Base-by-base conservation (phyloP, 2,888 invertebrate genomes). In the Drosophila monieri region DNA sequence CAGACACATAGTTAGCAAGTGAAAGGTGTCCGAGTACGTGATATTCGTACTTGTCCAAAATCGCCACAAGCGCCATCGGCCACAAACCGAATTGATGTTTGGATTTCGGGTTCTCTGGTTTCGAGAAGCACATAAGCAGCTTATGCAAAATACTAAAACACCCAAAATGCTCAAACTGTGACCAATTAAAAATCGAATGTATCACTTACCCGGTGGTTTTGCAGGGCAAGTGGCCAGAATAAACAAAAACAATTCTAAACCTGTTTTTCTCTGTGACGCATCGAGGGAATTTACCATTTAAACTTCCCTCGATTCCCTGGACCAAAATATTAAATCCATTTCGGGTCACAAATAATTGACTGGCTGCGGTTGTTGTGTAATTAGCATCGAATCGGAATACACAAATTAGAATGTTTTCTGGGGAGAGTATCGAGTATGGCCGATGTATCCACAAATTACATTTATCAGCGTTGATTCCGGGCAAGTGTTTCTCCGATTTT, bases 21-120 rank as follows among this genome's bases (percentile, higher is more conserved):
- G 80, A 81, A 85, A 77, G 80, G 85, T 65, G 46, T 44, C 32
- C 27, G 62, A 83, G 75, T 56, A 51, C 70, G 47, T 41, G 54
- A 59, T 21, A 25, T 21, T 21, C 51, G 48, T 41, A 70, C 65
- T 66, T 57, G 35, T 15, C 35, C 52, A 60, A 60, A 54, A 65
- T 35, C 37, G 66, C 78, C 64, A 59, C 49, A 57, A 54, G 69
- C 65, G 23, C 53, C 64, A 47, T 47, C 14, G 37, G n/a, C 37
- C 6, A 14, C 48, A 12, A 23, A 23, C 37, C 64, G 30, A 25
- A 12, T 52, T 43, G 37, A 55, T 77, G 74, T 74, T 79, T 72
- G 64, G 46, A 54, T 78, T 85, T 47, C 15, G 58, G 35, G 56
- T 52, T 66, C 51, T 44, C 44, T 27, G 46, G 9, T 47, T 14